These are phyloP conservation scores for Drosophila nigrodunni DNA, from an alignment of 1,140 invertebrate species.

Conservation along the genomic window DNA sequence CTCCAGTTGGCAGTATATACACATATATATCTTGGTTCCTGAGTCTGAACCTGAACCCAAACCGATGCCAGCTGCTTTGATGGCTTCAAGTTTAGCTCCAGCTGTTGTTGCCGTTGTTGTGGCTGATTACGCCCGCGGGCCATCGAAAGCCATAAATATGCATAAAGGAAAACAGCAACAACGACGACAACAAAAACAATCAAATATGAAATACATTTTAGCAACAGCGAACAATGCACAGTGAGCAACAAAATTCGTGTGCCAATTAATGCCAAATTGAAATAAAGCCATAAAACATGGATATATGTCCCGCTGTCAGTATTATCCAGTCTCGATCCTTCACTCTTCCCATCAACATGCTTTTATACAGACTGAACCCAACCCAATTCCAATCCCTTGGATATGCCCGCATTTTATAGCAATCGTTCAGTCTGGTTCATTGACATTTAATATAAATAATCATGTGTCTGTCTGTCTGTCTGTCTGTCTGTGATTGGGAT, in stretches of 20 bases:
- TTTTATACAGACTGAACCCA: slow-evolving; percentile 16
- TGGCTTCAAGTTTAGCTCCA: slow-evolving; percentile 1
- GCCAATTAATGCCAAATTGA: slow-evolving; percentile 75
- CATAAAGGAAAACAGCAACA: slow-evolving; percentile 29
- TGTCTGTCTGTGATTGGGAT: not conserved
- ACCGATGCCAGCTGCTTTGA: slow-evolving; percentile 25
- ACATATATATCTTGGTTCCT: not conserved
- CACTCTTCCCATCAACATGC: not conserved
- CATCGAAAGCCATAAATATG: slow-evolving; percentile 54
- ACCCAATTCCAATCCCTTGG: slow-evolving; percentile 14
- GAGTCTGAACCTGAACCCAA: not conserved
- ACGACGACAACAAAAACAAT: no score
- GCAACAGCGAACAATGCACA: slow-evolving; percentile 26
- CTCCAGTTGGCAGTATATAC: not conserved
- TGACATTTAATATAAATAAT: slow-evolving; percentile 53
- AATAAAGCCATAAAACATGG: slow-evolving; percentile 71
- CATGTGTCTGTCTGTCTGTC: no score
- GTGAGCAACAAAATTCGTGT: slow-evolving; percentile 41
- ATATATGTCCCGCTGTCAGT: slow-evolving; percentile 23
- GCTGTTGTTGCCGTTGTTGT: slow-evolving; percentile 25
- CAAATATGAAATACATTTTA: slow-evolving; percentile 42
- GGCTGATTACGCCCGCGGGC: slow-evolving; percentile 49
- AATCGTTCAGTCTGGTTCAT: slow-evolving; percentile 37
- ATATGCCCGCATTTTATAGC: slow-evolving; percentile 21
- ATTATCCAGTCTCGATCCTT: not conserved